Base-by-base conservation (phyloP, 2,888 invertebrate species). In the Pristionchus maxplancki region DNA sequence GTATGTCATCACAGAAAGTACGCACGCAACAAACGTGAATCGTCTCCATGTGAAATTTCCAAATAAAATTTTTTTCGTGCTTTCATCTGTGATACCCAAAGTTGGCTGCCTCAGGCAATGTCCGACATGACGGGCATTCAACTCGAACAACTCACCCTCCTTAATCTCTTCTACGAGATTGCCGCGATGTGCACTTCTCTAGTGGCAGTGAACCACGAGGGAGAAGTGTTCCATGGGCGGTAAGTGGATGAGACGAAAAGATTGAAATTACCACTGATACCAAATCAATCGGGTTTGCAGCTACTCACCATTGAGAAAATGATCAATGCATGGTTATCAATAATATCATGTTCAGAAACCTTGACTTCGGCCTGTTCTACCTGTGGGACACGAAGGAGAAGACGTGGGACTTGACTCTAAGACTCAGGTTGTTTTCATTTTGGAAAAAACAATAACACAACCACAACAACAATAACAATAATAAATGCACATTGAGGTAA, bases 111-210 rank as follows among this genome's bases (percentile, higher is more conserved):
- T 37, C 64, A 90, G 90, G 91, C 90, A 9, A 89, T 91, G 83
- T 58, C 91, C 1, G 67, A 89, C 4, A 67, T 74, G 62, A 67
- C 90, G 11, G 90, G 90, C 1, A 62, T 91, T n/a, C 28, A 89
- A n/a, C 50, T 90, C 94, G 95, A 95, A 28, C 95, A 96, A 91
- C 91, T 96, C 40, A 94, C 95, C 0, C 93, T 96, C 67, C 96
- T 95, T 93, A 96, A 96, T 91, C 94, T 96, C 28, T 96, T 96
- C 94, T 96, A 96, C 92, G 96, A 96, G 93, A 92, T 96, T 37
- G 95, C 96, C 93, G 95, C 95, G n/a, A 95, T 96, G 13, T 96
- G 96, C 92, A 96, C 96, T 4, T 96, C 96, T 4, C 95, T 96
- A 64, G 94, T 96, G 1, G 95, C 95, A 20, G 93, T 96, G 90